Percentiles rank a stretch among this genome's conserved stretches.
These are phyloP conservation scores for Thaleichthys pacificus DNA, from an alignment of 2,797 vertebrate species.

Conservation along the genomic window DNA sequence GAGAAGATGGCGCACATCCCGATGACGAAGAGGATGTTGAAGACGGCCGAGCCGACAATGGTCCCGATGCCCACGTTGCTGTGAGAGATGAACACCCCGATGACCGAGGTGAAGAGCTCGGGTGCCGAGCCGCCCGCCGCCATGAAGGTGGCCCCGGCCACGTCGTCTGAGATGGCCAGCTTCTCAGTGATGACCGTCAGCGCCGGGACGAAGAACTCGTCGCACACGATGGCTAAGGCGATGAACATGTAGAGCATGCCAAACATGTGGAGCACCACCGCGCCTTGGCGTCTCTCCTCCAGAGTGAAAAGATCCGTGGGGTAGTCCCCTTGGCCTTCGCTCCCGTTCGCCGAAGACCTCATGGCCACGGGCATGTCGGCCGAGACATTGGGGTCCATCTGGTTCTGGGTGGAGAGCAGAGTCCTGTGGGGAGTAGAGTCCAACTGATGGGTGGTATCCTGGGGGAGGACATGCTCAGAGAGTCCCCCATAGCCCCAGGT, in stretches of 20 bases:
- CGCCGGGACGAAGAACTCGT: constrained; percentile 98
- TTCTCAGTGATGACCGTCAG: constrained; percentile 98
- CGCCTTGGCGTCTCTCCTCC: constrained; percentile 83
- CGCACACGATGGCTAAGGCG: constrained; percentile 96
- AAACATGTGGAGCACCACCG: constrained; percentile 89
- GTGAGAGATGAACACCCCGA: constrained; percentile 97
- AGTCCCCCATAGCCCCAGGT: constrained; percentile 75
- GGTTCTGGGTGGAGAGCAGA: constrained; percentile 84
- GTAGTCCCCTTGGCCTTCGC: constrained; percentile 82
- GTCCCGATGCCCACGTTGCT: constrained; percentile 99
- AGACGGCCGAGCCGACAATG: constrained; percentile 97
- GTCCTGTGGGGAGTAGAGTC: constrained; percentile 80
- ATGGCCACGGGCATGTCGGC: constrained; percentile 69
- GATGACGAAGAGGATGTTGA: constrained; percentile 99
- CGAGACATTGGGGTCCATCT: constrained; percentile 71
- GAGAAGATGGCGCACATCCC: constrained; percentile 99
- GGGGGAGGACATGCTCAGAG: constrained; percentile 57
- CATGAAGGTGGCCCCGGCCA: constrained; percentile 98
- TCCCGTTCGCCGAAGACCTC: constrained; percentile 70
- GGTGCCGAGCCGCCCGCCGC: constrained; percentile 97
- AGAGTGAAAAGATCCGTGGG: constrained; percentile 87
- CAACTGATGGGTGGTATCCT: constrained; percentile 63
- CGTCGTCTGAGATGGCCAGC: constrained; percentile 91
- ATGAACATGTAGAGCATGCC: constrained; percentile 99
- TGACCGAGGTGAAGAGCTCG: constrained; percentile 97